Evolutionary conservation across 2,888 invertebrate genomes (phyloP), one percentile per base, ranked within the genome.

Genomic region (Buathra laborator): DNA sequence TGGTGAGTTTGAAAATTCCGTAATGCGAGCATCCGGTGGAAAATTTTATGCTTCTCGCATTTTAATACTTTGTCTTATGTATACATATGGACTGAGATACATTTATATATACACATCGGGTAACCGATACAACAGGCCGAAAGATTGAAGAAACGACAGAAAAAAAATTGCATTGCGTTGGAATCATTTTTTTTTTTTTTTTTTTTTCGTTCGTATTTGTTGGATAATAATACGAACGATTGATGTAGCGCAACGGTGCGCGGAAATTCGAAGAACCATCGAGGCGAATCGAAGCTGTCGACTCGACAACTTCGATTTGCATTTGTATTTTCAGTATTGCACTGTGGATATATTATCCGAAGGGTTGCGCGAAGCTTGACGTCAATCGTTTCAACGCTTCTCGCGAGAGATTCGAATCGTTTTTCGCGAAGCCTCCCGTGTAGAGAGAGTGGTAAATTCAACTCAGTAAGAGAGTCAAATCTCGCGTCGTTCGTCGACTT

Each of bases 11-110:
- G 16, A 71, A 70, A 56, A 77, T 83, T 83, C 67, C 72, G 77
- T 72, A 78, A 78, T 37, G 51, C 77, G 72, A 72, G 82, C 77
- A 83, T 83, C 82, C 82, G 82, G 59, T 59, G 67, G 77, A 78
- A 83, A 79, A 62, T 62, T 83, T 67, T 43, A 72, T 72, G 77
- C 43, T 66, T 68, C 16, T 5, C 19, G 66, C 46, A 43, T 71
- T 64, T 71, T 19, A 14, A 12, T 51, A 37, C 64, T 37, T 14
- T 3, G 37, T 12, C 37, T 4, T n/a, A 64, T 32, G 37, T 24
- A 14, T 56, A 19, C 19, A 59, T 19, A 53, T 9, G 16, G 7
- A 51, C 16, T 7, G 24, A 24, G 3, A 7, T 48, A 48, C 5
- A 6, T 51, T 3, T 51, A 19, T 19, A 3, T 19, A 19, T 19